Conservation (phyloP, 2,888 invertebrate genomes). For the Mylabris sibirica region DNA sequence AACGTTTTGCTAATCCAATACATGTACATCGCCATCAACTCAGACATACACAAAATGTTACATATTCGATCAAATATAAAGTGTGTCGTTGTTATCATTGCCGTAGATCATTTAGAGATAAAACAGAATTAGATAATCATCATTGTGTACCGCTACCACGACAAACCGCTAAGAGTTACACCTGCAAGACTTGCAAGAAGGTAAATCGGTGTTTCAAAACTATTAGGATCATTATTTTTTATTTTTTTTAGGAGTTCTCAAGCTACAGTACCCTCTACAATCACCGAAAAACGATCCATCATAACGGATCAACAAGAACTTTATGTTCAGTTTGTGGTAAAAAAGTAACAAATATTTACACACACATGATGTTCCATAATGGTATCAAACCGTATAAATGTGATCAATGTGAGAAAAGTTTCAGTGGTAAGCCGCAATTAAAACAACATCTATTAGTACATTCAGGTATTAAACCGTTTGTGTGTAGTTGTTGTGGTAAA, state of each 20-base stretch:
- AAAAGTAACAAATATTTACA: constrained; percentile 49
- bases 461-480: constrained; percentile 50
- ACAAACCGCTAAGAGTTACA: constrained; percentile 34
- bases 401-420: constrained; percentile 49
- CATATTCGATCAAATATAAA: constrained; percentile 49
- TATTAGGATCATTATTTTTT: neutral
- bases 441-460: constrained; percentile 50
- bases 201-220: too few relatives aligned
- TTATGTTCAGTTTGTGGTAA: constrained; percentile 51
- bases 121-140: constrained; percentile 43
- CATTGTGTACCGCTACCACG: constrained; percentile 43
- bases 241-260: constrained; percentile 37
- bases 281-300: constrained; percentile 47
- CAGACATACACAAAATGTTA: constrained; percentile 52
- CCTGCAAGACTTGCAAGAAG: constrained; percentile 50
- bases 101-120: constrained; percentile 47
- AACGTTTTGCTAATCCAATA: constrained; percentile 52
- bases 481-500: constrained; percentile 53
- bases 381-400: constrained; percentile 48
- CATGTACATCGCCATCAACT: constrained; percentile 51
- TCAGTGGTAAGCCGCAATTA: constrained; percentile 46
- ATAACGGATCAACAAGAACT: constrained; percentile 32
- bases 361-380: constrained; percentile 49
- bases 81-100: constrained; percentile 49
- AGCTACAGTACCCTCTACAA: constrained; percentile 46